A percentile compares a stretch with the other conserved stretches of the same genome.
These are phyloP conservation scores for Drosophila neutralis DNA, from an alignment of 2,888 invertebrate genomes.

Conservation along the genomic window DNA sequence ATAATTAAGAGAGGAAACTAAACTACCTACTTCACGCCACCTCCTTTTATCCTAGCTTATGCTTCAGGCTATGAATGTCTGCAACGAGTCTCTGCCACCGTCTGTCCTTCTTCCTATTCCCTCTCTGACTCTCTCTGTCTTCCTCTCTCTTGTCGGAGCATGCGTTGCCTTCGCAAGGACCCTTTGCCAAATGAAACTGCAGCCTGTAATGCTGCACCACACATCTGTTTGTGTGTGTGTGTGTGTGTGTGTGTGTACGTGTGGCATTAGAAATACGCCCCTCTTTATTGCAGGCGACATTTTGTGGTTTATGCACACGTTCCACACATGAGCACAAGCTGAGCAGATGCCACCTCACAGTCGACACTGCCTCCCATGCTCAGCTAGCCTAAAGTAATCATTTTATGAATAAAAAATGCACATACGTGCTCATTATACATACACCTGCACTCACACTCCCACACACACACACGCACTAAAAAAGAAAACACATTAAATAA, in stretches of 20 bases:
- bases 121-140: conserved; percentile 5
- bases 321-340: conserved; percentile 45
- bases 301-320: conserved; percentile 79
- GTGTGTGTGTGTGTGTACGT: conserved; percentile 14
- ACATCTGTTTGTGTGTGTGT: not conserved
- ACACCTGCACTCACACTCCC: conserved; percentile 11
- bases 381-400: conserved; percentile 79
- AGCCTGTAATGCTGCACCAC: conserved; percentile 42
- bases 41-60: conserved; percentile 2
- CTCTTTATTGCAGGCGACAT: conserved; percentile 74
- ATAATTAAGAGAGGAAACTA: conserved; percentile 49
- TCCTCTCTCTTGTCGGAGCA: conserved; percentile 25
- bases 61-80: conserved; percentile 26
- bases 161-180: conserved; percentile 47
- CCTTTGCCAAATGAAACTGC: conserved; percentile 72
- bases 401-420: conserved; percentile 82
- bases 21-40: not conserved
- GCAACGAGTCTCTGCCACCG: conserved; percentile 6
- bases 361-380: not conserved
- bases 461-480: conserved; percentile 9
- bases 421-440: conserved; percentile 56
- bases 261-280: conserved; percentile 72
- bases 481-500: conserved; percentile 61
- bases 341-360: conserved; percentile 43
- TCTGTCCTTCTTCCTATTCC: not conserved